Percentiles rank a stretch among this genome's conserved stretches.
Conservation (phyloP, 2,888 invertebrate genomes). For the Mycalesis mineus region DNA sequence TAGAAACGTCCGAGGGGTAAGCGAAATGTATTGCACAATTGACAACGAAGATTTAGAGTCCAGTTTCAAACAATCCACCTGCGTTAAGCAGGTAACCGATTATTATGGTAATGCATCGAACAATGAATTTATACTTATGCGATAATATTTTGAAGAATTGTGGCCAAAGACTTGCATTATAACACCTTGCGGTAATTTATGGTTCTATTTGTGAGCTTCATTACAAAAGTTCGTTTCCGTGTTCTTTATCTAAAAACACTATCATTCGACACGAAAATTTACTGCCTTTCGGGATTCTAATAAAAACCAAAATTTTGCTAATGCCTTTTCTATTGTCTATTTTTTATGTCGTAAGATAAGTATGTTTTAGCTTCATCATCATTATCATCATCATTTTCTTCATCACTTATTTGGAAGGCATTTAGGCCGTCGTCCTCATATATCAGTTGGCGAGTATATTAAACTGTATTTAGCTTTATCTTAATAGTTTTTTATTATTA, state of each 20-base stretch:
- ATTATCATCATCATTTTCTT: too few species aligned
- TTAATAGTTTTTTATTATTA: too few species aligned
- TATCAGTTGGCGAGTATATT: too few species aligned
- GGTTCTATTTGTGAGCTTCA: conserved; percentile 60
- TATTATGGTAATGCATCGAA: conserved; percentile 69
- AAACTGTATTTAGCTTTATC: too few species aligned
- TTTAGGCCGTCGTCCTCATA: too few species aligned
- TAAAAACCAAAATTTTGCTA: conserved; percentile 9
- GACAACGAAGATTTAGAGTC: conserved; percentile 49
- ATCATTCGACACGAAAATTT: conserved; percentile 66
- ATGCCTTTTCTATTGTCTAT: not conserved
- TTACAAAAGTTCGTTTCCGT: conserved; percentile 75
- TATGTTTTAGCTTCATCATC: too few species aligned
- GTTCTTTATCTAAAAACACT: conserved; percentile 65
- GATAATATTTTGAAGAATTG: conserved; percentile 70
- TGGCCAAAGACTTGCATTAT: conserved; percentile 61
- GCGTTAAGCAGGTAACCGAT: conserved; percentile 69
- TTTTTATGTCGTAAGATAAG: not conserved
- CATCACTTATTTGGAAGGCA: too few species aligned
- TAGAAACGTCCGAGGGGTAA: conserved; percentile 30
- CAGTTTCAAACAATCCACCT: conserved; percentile 61
- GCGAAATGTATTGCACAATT: conserved; percentile 50
- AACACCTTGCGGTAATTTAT: conserved; percentile 76
- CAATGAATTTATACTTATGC: conserved; percentile 53
- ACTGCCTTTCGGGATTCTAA: conserved; percentile 39